Percentiles rank a stretch among this genome's conserved stretches.
Conservation (phyloP, 1,140 invertebrate genomes). For the Polypedilum vanderplanki region DNA sequence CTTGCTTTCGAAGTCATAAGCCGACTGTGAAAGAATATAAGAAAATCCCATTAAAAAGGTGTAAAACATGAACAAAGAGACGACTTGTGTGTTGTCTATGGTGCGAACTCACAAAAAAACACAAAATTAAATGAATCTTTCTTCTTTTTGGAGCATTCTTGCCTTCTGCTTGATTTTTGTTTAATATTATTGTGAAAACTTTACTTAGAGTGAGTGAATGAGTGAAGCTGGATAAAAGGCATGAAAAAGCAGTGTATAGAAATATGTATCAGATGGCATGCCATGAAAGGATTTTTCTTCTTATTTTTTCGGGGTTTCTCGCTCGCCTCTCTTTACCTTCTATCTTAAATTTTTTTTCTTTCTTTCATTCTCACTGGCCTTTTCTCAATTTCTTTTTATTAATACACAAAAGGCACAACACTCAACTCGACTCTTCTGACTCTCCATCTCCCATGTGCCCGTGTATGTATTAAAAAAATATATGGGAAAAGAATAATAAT, state of each 20-base stretch:
- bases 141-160: slow-evolving; percentile 1
- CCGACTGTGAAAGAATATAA: not conserved
- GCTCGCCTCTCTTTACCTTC: not conserved
- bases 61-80: slow-evolving; percentile 26
- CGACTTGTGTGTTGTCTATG: not conserved
- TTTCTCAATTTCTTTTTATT: slow-evolving; percentile 18
- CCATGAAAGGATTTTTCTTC: slow-evolving; percentile 29
- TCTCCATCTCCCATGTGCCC: not conserved
- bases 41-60: slow-evolving; percentile 28
- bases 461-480: not conserved
- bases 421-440: not conserved
- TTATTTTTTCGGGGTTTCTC: slow-evolving; percentile 21
- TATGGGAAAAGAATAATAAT: slow-evolving; percentile 24
- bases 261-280: slow-evolving; percentile 24
- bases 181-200: slow-evolving; percentile 2
- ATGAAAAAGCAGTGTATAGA: not conserved
- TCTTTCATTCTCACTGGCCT: not conserved
- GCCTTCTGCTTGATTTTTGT: slow-evolving; percentile 3
- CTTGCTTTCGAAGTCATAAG: not conserved
- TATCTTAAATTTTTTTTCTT: not conserved
- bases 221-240: not conserved
- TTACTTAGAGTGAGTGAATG: not conserved
- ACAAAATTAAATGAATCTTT: slow-evolving; percentile 17
- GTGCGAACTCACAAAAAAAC: not conserved
- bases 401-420: not conserved